phyloP scores from a whole-genome alignment of 2,797 vertebrate genomes.

The Microchirus variegatus region DNA sequence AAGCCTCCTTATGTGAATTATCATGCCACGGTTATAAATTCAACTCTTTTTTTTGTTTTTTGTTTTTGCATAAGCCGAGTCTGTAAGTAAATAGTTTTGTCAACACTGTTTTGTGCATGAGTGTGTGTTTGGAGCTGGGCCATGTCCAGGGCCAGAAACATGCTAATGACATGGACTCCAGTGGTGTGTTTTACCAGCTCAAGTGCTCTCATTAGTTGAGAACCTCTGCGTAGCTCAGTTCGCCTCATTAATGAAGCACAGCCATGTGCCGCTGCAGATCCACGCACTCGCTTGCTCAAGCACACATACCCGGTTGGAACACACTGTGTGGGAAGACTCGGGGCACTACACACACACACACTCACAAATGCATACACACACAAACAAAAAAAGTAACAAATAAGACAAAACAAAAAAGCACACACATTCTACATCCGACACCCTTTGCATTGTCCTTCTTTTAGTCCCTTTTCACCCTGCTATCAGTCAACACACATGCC shows the following conservation, averaged over 20 bases:
- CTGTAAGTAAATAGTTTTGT: slow-evolving; percentile 49
- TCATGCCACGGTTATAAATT: slow-evolving; percentile 4
- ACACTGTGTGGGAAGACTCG: slow-evolving; percentile 75
- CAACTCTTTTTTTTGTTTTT: background rate
- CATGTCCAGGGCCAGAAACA: slow-evolving; percentile 69
- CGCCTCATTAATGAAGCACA: slow-evolving; percentile 96
- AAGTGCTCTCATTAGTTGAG: slow-evolving; percentile 99
- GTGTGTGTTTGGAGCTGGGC: slow-evolving; percentile 58
- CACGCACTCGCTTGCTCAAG: slow-evolving; percentile 56
- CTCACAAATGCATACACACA: background rate
- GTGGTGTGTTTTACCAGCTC: slow-evolving; percentile 89
- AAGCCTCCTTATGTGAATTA: slow-evolving; percentile 12
- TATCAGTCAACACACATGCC: slow-evolving; percentile 45
- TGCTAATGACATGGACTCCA: slow-evolving; percentile 79
- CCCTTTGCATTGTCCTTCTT: slow-evolving; percentile 60
- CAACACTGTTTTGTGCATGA: slow-evolving; percentile 46
- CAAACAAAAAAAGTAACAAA: too few relatives aligned
- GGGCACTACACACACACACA: slow-evolving; percentile 45
- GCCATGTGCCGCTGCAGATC: slow-evolving; percentile 94
- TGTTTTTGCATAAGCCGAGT: slow-evolving; percentile 2
- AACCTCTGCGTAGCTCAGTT: slow-evolving; percentile 87
- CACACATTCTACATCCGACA: slow-evolving; percentile 55
- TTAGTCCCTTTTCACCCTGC: slow-evolving; percentile 54
- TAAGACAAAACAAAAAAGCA: slow-evolving; percentile 1
- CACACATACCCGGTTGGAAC: slow-evolving; percentile 69